A percentile compares a stretch with the other conserved stretches of the same genome.
phyloP scores from a whole-genome alignment of 2,888 invertebrate species.

The Augochlorella aurata region DNA sequence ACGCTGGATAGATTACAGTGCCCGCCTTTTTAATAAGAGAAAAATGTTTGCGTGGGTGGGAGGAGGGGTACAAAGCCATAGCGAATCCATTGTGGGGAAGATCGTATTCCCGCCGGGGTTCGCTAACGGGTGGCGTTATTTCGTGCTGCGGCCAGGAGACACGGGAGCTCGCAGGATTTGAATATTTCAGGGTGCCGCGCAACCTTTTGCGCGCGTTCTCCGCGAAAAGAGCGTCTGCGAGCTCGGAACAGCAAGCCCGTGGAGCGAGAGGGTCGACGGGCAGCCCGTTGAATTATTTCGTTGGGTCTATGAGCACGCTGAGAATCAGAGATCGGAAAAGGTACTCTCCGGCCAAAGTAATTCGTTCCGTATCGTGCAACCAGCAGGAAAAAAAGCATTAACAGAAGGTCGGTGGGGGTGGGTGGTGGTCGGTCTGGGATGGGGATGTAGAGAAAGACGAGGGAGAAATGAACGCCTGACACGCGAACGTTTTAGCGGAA shows the following conservation, averaged over 20 bases:
- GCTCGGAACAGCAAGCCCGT: not conserved
- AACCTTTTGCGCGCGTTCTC: constrained; percentile 46
- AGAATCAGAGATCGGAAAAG: constrained; percentile 48
- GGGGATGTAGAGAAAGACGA: not conserved
- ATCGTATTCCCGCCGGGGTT: constrained; percentile 33
- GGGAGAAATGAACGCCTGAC: constrained; percentile 33
- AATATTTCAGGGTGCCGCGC: constrained; percentile 54
- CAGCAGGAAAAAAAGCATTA: constrained; percentile 2
- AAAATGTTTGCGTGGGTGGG: constrained; percentile 26
- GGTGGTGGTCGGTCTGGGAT: too few relatives aligned
- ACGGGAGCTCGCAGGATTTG: constrained; percentile 32
- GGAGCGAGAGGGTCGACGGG: constrained; percentile 2
- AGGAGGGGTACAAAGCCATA: constrained; percentile 35
- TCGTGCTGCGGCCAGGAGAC: constrained; percentile 27
- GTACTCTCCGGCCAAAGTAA: constrained; percentile 48
- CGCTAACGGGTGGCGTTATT: constrained; percentile 27
- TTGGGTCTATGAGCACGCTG: constrained; percentile 40
- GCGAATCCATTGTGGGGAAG: constrained; percentile 33
- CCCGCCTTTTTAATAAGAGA: constrained; percentile 52
- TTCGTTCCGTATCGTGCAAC: constrained; percentile 35
- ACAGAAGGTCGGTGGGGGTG: not conserved
- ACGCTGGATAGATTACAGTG: constrained; percentile 38
- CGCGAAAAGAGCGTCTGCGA: constrained; percentile 21
- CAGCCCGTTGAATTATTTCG: constrained; percentile 60
- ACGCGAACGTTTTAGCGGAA: constrained; percentile 40